Base-by-base conservation (phyloP, 2,797 vertebrate genomes). In the Sebastes oblongus region DNA sequence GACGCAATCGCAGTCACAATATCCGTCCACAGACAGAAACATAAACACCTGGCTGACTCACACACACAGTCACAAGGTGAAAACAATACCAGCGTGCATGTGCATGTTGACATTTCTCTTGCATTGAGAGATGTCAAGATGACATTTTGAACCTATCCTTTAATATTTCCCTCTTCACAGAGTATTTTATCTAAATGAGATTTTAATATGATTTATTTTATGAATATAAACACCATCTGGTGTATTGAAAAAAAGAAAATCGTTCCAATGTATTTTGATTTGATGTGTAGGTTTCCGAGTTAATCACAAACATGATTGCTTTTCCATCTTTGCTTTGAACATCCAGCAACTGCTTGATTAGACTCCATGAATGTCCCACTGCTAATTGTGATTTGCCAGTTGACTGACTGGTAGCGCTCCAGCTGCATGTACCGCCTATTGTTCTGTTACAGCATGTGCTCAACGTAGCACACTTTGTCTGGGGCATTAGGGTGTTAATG, bases 401-500 rank as follows among this genome's bases (percentile, higher is more conserved):
- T 62, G 66, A 73, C 8, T 60, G 64, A 65, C n/a, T 70, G 77
- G 29, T 52, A 60, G 55, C 46, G 42, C 34, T 71, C 64, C 83
- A 80, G 69, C 55, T 87, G 75, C 55, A 74, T 29, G 46, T 30
- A 60, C 58, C 55, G 59, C 61, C 80, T 29, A 36, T 73, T 58
- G 66, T 84, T 72, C 84, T 84, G 55, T 85, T 86, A 71, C 69
- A 80, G 83, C 78, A 80, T 78, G 80, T 83, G 85, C 88, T 86
- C 39, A 18, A 18, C 42, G 14, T 18, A 46, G 27, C 84, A 86
- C 85, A 87, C 90, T 85, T 89, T 90, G 91, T 92, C 93, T 36
- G 83, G 92, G 93, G 94, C 93, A 96, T 95, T 92, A 95, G 92
- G 93, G 95, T 94, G 92, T 97, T 97, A 97, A 94, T 94, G 92